Evolutionary conservation across 2,797 vertebrate species (phyloP).

Genomic region (Macrochelys suwanniensis): DNA sequence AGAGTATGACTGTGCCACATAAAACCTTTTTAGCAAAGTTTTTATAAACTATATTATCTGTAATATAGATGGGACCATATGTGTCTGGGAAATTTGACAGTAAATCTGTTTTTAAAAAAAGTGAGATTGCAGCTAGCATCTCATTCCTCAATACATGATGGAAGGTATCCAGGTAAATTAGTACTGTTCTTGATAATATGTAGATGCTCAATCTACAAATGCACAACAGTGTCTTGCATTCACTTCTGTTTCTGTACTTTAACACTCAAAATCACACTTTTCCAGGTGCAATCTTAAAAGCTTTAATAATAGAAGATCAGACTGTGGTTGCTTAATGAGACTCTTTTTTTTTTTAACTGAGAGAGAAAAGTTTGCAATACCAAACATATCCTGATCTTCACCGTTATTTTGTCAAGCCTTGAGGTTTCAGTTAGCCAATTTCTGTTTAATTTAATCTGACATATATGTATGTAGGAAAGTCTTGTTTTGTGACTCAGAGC

Average conservation of each 20-base stretch:
- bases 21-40: slow-evolving; percentile 20
- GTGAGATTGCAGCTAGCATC: neutral
- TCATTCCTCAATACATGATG: neutral
- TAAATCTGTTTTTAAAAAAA: neutral
- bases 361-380: slow-evolving; percentile 3
- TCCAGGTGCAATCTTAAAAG: slow-evolving; percentile 23
- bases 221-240: neutral
- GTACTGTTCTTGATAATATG: neutral
- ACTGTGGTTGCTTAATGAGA: slow-evolving; percentile 19
- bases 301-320: neutral
- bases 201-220: neutral
- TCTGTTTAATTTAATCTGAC: neutral
- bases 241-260: neutral
- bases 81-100: slow-evolving; percentile 4
- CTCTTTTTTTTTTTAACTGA: neutral
- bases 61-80: slow-evolving; percentile 36
- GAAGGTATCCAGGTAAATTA: neutral
- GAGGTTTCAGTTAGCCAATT: neutral
- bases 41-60: slow-evolving; percentile 8
- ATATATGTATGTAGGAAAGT: neutral
- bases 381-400: neutral
- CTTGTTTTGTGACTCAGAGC: neutral
- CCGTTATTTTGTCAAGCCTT: neutral
- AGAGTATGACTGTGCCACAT: neutral
- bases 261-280: neutral